phyloP scores from a whole-genome alignment of 2,113 vertebrate species.

The Merops nubicus region DNA sequence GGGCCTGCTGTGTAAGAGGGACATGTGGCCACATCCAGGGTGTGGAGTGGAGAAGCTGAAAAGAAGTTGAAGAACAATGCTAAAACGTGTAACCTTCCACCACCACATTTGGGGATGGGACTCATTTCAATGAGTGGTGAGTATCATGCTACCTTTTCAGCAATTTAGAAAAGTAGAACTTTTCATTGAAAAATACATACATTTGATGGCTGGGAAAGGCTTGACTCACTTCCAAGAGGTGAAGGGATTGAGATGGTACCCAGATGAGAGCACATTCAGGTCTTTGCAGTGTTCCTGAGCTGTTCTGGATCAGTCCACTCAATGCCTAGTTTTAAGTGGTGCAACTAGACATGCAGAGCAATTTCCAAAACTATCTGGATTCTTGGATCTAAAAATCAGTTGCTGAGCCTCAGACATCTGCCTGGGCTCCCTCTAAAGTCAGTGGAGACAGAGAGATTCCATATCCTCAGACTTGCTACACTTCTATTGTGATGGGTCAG shows the following conservation, averaged over 20 bases:
- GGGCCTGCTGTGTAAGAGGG: accelerated
- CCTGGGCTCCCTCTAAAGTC: not conserved
- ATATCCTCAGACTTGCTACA: not conserved
- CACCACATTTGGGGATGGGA: not conserved
- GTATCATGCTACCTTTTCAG: not conserved
- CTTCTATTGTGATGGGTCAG: accelerated
- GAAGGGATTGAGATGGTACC: not conserved
- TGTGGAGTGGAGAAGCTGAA: not conserved
- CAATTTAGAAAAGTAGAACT: not conserved
- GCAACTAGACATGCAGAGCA: not conserved
- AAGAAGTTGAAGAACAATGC: not conserved
- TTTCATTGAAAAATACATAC: not conserved
- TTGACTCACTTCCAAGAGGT: not conserved
- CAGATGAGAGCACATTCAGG: not conserved
- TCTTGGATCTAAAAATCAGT: not conserved
- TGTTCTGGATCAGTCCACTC: no score
- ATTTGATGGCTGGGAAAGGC: not conserved
- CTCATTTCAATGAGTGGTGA: not conserved
- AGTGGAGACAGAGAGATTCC: not conserved
- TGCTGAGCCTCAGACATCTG: not conserved
- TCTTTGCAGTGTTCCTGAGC: not conserved
- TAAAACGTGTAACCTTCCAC: not conserved
- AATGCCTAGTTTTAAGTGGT: not conserved
- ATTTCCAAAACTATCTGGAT: not conserved
- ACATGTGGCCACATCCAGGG: accelerated